phyloP scores from a whole-genome alignment of 2,113 vertebrate genomes.

The Triplophysa dalaica region DNA sequence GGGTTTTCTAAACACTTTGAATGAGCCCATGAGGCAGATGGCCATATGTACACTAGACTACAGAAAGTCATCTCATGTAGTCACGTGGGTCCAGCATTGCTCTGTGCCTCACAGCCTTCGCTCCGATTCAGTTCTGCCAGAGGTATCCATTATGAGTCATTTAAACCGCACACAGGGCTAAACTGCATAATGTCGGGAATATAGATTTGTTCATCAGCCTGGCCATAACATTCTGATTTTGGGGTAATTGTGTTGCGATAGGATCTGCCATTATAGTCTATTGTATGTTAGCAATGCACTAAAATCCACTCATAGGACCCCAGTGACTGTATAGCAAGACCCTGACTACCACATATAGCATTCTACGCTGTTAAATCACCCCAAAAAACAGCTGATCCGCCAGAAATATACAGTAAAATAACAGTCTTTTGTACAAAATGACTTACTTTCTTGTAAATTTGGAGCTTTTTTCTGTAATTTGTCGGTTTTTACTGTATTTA shows the following conservation, averaged over 20 bases:
- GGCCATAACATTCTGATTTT: slow-evolving; percentile 15
- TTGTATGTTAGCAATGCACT: neutral
- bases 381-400: too few species aligned
- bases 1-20: slow-evolving; percentile 2
- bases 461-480: too few species aligned
- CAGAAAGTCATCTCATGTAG: slow-evolving; percentile 23
- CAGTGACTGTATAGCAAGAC: too few species aligned
- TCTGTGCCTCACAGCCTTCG: slow-evolving; percentile 11
- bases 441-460: too few species aligned
- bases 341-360: too few species aligned
- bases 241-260: neutral
- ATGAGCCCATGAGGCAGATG: slow-evolving; percentile 42
- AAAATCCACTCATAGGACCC: neutral
- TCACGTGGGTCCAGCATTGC: slow-evolving; percentile 5
- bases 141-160: slow-evolving; percentile 34
- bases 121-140: neutral
- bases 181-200: slow-evolving; percentile 13
- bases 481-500: too few species aligned
- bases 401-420: too few species aligned
- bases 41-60: slow-evolving; percentile 24
- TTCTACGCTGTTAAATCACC: too few species aligned
- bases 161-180: slow-evolving; percentile 4
- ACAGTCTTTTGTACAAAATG: too few species aligned
- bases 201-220: slow-evolving; percentile 43
- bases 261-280: neutral